A percentile compares a stretch with the other conserved stretches of the same genome.
These are phyloP conservation scores for Marcusenius ussheri DNA, from an alignment of 2,113 vertebrate genomes.

Conservation along the genomic window DNA sequence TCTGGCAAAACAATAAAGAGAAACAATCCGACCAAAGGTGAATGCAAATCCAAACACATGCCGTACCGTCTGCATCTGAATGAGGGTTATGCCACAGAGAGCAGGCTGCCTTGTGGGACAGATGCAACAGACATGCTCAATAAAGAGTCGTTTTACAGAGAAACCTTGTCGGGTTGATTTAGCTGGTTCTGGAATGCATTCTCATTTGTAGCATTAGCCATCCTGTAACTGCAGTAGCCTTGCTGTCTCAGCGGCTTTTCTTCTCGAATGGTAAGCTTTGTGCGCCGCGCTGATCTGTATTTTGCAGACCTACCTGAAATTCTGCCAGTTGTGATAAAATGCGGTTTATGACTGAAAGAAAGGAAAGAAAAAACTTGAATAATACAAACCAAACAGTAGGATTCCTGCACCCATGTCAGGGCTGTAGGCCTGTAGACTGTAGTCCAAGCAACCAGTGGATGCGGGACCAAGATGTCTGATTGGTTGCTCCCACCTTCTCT, in stretches of 20 bases:
- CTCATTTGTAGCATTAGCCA: background rate
- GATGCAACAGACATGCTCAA: background rate
- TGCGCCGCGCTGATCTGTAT: background rate
- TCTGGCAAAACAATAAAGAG: conserved; percentile 2
- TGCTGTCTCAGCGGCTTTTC: background rate
- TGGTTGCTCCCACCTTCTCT: background rate
- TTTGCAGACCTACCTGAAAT: background rate
- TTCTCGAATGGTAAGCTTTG: background rate
- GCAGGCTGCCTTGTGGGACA: background rate
- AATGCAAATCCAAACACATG: background rate
- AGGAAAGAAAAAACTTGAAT: background rate
- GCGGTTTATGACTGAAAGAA: background rate
- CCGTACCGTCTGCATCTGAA: background rate
- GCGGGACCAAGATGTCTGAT: background rate
- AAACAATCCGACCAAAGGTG: background rate
- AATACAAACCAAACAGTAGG: background rate
- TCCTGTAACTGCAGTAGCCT: background rate
- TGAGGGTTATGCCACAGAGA: background rate
- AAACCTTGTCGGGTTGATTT: background rate
- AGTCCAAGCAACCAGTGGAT: background rate
- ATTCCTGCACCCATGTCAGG: background rate
- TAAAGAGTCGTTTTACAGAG: background rate
- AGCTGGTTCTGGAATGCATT: background rate
- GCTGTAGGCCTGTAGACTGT: background rate
- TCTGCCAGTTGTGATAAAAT: background rate